Evolutionary conservation across 2,888 invertebrate species (phyloP).

Genomic region (Chrysina gloriosa): DNA sequence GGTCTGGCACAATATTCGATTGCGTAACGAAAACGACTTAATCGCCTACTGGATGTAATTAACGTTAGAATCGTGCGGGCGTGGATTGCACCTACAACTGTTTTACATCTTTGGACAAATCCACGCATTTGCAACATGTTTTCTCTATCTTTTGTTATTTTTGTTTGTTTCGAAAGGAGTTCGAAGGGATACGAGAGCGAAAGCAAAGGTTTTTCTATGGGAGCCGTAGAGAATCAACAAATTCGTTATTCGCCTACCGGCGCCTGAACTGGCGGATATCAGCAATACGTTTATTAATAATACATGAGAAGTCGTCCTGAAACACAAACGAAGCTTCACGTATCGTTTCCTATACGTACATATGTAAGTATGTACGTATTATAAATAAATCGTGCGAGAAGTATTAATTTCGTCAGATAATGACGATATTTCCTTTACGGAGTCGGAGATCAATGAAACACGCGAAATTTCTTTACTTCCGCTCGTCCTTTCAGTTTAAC

Average conservation of each 20-base stretch:
- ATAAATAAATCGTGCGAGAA: not conserved
- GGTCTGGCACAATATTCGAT: not conserved
- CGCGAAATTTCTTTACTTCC: too few species aligned
- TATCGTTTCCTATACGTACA: not conserved
- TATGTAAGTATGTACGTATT: not conserved
- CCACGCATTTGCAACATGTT: not conserved
- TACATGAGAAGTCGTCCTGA: conserved; percentile 3
- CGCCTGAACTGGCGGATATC: conserved; percentile 24
- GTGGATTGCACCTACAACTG: not conserved
- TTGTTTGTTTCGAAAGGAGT: too few species aligned
- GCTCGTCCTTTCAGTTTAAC: too few species aligned
- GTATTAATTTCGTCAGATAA: not conserved
- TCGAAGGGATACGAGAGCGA: too few species aligned
- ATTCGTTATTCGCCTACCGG: conserved; percentile 23
- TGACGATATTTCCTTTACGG: conserved; percentile 3
- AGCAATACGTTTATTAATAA: conserved; percentile 15
- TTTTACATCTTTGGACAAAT: not conserved
- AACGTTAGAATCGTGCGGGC: not conserved
- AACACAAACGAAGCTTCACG: not conserved
- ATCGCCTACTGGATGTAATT: not conserved
- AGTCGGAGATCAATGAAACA: not conserved
- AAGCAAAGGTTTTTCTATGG: too few species aligned
- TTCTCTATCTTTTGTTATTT: not conserved
- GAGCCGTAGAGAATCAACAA: too few species aligned
- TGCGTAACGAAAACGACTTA: not conserved